Evolutionary conservation across 2,113 vertebrate species (phyloP).

Genomic region (Brachyistius frenatus): DNA sequence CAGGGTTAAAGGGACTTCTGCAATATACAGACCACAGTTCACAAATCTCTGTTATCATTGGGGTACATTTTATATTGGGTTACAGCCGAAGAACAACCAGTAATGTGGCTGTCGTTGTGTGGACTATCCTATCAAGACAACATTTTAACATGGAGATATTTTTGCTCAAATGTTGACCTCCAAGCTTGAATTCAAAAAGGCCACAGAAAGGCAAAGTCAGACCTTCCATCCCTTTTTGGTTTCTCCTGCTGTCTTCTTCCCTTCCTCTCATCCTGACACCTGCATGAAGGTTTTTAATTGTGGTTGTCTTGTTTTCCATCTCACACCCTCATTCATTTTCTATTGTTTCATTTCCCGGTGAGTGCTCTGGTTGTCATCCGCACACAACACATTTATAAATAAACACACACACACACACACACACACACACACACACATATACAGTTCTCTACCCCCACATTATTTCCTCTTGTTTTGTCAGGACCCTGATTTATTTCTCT

Average conservation of each 20-base stretch:
- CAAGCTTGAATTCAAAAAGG: constrained; percentile 32
- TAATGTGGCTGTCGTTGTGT: not conserved
- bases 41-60: not conserved
- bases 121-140: not conserved
- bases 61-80: not conserved
- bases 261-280: constrained; percentile 37
- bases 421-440: constrained; percentile 11
- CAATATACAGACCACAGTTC: not conserved
- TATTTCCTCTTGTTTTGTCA: constrained; percentile 34
- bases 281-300: constrained; percentile 53
- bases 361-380: constrained; percentile 74
- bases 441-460: constrained; percentile 13
- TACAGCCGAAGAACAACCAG: not conserved
- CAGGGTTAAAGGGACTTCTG: no score
- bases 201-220: constrained; percentile 57
- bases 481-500: constrained; percentile 16
- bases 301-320: constrained; percentile 53
- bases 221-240: constrained; percentile 39
- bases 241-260: constrained; percentile 17
- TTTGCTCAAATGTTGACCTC: constrained; percentile 36
- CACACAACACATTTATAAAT: constrained; percentile 43
- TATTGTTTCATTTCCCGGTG: constrained; percentile 54
- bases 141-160: constrained; percentile 43
- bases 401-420: constrained; percentile 25
- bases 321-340: constrained; percentile 53